phyloP scores from a whole-genome alignment of 2,797 vertebrate genomes.

The Sus cebifrons region DNA sequence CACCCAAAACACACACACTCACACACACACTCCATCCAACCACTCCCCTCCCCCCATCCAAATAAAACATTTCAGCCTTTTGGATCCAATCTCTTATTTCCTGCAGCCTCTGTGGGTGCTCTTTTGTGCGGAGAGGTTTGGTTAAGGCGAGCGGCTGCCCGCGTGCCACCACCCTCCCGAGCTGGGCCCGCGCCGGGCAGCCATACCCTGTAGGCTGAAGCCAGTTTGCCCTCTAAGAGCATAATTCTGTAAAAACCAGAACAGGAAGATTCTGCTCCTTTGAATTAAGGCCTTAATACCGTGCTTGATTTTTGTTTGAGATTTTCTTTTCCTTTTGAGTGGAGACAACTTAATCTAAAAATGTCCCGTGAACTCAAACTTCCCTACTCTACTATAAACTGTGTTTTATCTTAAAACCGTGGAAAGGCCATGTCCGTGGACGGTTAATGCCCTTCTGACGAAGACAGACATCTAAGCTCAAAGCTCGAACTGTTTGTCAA shows the following conservation, averaged over 20 bases:
- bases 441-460: not conserved
- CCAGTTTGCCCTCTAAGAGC: constrained; percentile 64
- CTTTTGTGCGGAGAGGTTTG: not conserved
- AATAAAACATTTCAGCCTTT: constrained; percentile 61
- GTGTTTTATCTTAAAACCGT: constrained; percentile 52
- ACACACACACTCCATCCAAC: not conserved
- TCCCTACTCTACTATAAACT: not conserved
- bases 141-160: constrained; percentile 44
- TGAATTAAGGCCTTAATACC: constrained; percentile 66
- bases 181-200: not conserved
- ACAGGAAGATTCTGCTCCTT: constrained; percentile 69
- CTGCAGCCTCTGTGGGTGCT: not conserved
- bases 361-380: constrained; percentile 44
- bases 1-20: too few species aligned
- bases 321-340: not conserved
- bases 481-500: not conserved
- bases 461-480: not conserved
- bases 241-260: constrained; percentile 59
- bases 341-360: constrained; percentile 59
- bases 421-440: not conserved
- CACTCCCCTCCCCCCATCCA: not conserved
- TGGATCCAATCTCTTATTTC: constrained; percentile 69
- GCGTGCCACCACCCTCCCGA: not conserved
- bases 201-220: not conserved
- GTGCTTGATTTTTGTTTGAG: constrained; percentile 48